Conservation (phyloP, 1,140 invertebrate species). For the Eciton burchellii region DNA sequence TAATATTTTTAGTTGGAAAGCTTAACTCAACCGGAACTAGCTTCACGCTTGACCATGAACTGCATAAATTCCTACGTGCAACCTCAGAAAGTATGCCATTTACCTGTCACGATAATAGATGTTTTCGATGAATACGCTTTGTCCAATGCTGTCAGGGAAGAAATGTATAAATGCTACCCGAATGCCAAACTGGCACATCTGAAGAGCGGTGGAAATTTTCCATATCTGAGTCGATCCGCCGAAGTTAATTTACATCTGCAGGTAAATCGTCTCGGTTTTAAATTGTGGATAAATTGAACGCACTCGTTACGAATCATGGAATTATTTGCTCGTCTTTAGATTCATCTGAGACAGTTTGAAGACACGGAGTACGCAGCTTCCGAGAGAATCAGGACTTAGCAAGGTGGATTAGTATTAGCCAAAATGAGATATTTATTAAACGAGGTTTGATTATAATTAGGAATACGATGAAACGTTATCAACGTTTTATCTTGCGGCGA, state of each 20-base stretch:
- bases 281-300: neutral
- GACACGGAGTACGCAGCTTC: conserved; percentile 84
- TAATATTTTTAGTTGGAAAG: conserved; percentile 90
- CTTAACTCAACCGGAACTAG: conserved; percentile 93
- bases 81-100: conserved; percentile 89
- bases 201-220: conserved; percentile 96
- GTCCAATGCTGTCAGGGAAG: conserved; percentile 91
- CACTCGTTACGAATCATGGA: neutral
- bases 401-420: neutral
- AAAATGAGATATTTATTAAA: conserved; percentile 36
- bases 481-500: neutral
- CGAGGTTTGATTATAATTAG: neutral
- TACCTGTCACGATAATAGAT: conserved; percentile 94
- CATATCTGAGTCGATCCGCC: conserved; percentile 94
- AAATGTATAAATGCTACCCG: conserved; percentile 95
- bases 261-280: conserved; percentile 86
- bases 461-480: neutral
- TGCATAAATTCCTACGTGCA: conserved; percentile 93
- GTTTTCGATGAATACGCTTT: conserved; percentile 96
- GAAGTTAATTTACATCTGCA: conserved; percentile 96
- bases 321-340: conserved; percentile 79
- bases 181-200: conserved; percentile 94
- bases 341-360: conserved; percentile 87
- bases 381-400: conserved; percentile 66
- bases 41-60: conserved; percentile 95